Base-by-base conservation (phyloP, 1,140 invertebrate species). In the Trachymyrmex cornetzi region DNA sequence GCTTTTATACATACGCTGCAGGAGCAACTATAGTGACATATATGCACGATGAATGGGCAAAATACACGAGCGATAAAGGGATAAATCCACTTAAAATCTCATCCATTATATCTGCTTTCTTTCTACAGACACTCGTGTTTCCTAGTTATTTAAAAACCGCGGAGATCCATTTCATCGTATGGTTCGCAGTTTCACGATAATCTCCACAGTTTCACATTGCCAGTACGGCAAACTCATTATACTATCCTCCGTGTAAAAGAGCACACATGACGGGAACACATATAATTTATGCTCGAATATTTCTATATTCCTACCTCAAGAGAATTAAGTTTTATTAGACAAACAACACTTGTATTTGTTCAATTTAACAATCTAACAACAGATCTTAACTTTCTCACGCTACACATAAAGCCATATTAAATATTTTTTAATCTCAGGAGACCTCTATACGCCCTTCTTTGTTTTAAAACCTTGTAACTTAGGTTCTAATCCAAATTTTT, bases 21-120 rank as follows among this genome's bases (percentile, higher is more conserved):
- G 19, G 59, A 81, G 4, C 48, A 55, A 38, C 27, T 38, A 38
- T 30, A 16, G 3, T 44, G 50, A 81, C 77, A 50, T 57, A 50
- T 57, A 30, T 69, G 61, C 16, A 81, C 48, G 77, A 81, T 81
- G 64, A 81, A 81, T 81, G 50, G 50, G 22, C 48, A 66, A 24
- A 61, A 81, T 44, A 19, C n/a, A n/a, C 16, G 77, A 71, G 50
- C 19, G 50, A 81, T 81, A 55, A 81, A 81, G 27, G 16, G 30
- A 81, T 81, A 81, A 81, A 81, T 81, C 64, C 64, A 81, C 48
- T 81, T 69, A 81, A 81, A 81, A 81, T 24, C 50, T 81, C 64
- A 81, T 81, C 79, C 50, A 71, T 81, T 81, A 81, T 71, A 57
- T 22, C 66, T 50, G 30, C 63, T 34, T 67, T 80, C 66, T 81